phyloP scores from a whole-genome alignment of 2,888 invertebrate genomes.

The Meiosimyza platycephala region DNA sequence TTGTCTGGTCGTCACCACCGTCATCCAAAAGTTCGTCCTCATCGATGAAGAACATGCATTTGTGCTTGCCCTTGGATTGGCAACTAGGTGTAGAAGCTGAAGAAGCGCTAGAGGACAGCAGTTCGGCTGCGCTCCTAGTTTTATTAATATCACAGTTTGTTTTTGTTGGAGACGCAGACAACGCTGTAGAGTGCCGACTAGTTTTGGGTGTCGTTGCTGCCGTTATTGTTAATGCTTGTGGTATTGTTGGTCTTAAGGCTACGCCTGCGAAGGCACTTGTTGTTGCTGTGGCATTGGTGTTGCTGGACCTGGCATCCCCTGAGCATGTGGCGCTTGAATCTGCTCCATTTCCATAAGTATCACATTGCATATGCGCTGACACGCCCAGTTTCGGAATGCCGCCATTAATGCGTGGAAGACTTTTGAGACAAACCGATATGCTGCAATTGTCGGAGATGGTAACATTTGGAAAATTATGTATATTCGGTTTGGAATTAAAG shows the following conservation, averaged over 20 bases:
- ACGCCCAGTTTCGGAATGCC: constrained; percentile 72
- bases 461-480: constrained; percentile 67
- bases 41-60: constrained; percentile 80
- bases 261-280: constrained; percentile 30
- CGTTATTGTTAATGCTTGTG: constrained; percentile 31
- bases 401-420: constrained; percentile 79
- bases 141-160: constrained; percentile 46
- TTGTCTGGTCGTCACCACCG: constrained; percentile 47
- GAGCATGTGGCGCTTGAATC: no score
- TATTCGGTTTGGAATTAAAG: constrained; percentile 65
- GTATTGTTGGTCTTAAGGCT: constrained; percentile 18
- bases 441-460: constrained; percentile 64
- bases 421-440: constrained; percentile 71
- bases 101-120: constrained; percentile 27
- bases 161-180: constrained; percentile 33
- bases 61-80: constrained; percentile 68
- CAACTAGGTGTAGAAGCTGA: neutral
- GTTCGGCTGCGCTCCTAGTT: constrained; percentile 35
- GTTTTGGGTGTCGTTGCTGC: constrained; percentile 42
- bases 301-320: constrained; percentile 30
- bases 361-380: constrained; percentile 20
- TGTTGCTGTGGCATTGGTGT: constrained; percentile 39
- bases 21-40: constrained; percentile 68
- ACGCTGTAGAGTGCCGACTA: constrained; percentile 24
- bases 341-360: constrained; percentile 20